Evolutionary conservation across 2,888 invertebrate genomes (phyloP).

Genomic region (Neria commutata): DNA sequence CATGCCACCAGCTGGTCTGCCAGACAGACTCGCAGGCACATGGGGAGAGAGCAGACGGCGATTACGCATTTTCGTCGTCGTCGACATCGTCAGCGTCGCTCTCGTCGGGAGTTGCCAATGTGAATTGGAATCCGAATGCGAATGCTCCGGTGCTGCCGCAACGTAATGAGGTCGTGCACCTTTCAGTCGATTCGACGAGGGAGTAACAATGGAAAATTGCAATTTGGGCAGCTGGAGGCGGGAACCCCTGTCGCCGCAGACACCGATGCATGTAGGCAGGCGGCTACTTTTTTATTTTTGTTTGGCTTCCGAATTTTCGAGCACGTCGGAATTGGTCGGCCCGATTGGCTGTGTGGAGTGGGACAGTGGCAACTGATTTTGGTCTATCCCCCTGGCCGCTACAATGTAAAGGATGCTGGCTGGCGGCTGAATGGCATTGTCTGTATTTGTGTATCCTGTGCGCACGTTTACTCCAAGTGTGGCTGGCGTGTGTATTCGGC

Average conservation of each 20-base stretch:
- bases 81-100: slow-evolving; percentile 10
- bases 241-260: background rate
- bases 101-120: slow-evolving; percentile 13
- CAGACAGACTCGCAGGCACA: slow-evolving; percentile 20
- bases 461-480: background rate
- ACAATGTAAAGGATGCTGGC: background rate
- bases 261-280: background rate
- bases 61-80: slow-evolving; percentile 10
- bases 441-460: slow-evolving; percentile 13
- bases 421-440: too few species aligned
- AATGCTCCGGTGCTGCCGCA: background rate
- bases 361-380: slow-evolving; percentile 6
- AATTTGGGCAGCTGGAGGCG: background rate
- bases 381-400: slow-evolving; percentile 12
- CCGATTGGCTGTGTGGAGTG: background rate
- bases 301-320: slow-evolving; percentile 24
- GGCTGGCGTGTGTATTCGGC: background rate
- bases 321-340: background rate
- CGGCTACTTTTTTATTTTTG: slow-evolving; percentile 1
- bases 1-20: slow-evolving; percentile 17
- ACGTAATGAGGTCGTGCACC: slow-evolving; percentile 57
- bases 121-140: background rate
- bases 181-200: slow-evolving; percentile 34
- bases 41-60: slow-evolving; percentile 18
- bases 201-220: slow-evolving; percentile 24